A percentile compares a stretch with the other conserved stretches of the same genome.
These are phyloP conservation scores for Ophion ellenae DNA, from an alignment of 2,888 invertebrate species.

Conservation along the genomic window DNA sequence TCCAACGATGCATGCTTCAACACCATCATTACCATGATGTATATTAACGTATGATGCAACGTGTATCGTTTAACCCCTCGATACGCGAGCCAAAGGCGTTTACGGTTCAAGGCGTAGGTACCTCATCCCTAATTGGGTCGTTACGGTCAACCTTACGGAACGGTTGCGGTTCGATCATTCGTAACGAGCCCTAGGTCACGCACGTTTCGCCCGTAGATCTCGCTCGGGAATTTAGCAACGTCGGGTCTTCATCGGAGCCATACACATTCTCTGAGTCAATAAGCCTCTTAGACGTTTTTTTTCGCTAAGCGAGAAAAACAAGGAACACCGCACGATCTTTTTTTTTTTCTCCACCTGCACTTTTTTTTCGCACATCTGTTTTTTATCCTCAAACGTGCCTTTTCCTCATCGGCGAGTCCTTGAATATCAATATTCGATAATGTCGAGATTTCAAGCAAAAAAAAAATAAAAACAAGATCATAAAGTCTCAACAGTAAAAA, in stretches of 20 bases:
- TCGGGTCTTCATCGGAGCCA: neutral
- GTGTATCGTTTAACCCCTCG: slow-evolving; percentile 57
- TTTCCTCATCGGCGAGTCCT: no score
- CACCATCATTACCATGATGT: no score
- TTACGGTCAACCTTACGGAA: slow-evolving; percentile 76
- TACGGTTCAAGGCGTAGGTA: slow-evolving; percentile 61
- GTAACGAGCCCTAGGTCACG: slow-evolving; percentile 71
- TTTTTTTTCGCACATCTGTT: no score
- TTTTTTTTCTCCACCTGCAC: no score
- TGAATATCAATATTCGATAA: no score
- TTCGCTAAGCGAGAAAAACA: neutral
- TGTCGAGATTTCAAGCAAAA: no score
- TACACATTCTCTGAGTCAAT: no score
- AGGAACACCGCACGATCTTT: neutral
- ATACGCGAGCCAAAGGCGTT: slow-evolving; percentile 57
- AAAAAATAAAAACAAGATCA: no score
- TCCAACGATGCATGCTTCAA: no score
- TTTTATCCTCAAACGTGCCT: no score
- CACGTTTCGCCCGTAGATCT: slow-evolving; percentile 2
- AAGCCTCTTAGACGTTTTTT: neutral
- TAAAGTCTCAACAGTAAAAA: no score
- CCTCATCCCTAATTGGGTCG: slow-evolving; percentile 70
- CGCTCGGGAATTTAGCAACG: neutral
- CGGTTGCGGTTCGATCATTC: slow-evolving; percentile 69
- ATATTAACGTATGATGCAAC: slow-evolving; percentile 28